Conservation (phyloP, 2,113 vertebrate species). For the Trinectes maculatus region DNA sequence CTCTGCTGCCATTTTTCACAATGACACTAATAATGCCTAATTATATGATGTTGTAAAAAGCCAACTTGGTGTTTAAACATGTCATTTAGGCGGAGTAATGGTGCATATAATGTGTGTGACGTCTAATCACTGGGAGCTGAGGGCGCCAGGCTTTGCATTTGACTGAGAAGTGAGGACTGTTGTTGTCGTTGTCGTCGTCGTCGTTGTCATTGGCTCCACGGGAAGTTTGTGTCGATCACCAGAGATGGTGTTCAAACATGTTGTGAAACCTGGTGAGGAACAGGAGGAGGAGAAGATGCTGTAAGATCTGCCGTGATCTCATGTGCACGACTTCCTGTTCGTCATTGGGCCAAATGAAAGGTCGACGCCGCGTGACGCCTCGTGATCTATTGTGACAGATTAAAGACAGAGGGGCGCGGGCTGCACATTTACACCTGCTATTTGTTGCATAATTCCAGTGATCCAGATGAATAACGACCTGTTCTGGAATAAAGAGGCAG, state of each 20-base stretch:
- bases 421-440: too few species aligned
- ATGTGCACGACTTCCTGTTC: too few species aligned
- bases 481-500: constrained; percentile 11
- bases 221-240: too few species aligned
- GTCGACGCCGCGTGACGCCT: too few species aligned
- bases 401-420: too few species aligned
- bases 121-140: constrained; percentile 61
- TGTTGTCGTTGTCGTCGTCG: constrained; percentile 8
- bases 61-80: constrained; percentile 69
- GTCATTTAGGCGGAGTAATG: constrained; percentile 68
- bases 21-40: constrained; percentile 70
- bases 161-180: constrained; percentile 62
- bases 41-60: constrained; percentile 68
- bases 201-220: constrained; percentile 70
- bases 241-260: too few species aligned
- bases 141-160: constrained; percentile 72
- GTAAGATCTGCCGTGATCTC: too few species aligned
- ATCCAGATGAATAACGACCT: constrained; percentile 6
- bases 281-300: too few species aligned
- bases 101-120: constrained; percentile 64
- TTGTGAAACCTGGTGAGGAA: too few species aligned
- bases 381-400: too few species aligned
- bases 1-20: constrained; percentile 58
- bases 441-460: neutral
- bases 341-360: too few species aligned